These are phyloP conservation scores for Catostomus latipinnis DNA, from an alignment of 2,797 vertebrate species.

Conservation along the genomic window DNA sequence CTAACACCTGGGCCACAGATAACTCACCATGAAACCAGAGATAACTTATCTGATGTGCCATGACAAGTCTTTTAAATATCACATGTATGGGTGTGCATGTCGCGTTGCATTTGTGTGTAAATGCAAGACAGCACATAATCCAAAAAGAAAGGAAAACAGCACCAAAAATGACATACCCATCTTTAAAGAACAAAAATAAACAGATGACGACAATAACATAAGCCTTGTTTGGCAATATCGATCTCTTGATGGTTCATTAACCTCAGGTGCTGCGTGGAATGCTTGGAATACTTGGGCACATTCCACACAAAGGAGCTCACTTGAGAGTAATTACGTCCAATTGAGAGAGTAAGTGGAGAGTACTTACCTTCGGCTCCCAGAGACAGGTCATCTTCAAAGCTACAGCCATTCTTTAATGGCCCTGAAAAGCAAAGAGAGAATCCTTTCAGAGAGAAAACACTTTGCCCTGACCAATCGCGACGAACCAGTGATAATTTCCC, in stretches of 20 bases:
- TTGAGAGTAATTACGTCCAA: constrained; percentile 16
- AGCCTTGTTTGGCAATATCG: background rate
- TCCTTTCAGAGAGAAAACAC: constrained; percentile 23
- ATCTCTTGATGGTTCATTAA: constrained; percentile 14
- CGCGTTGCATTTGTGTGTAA: constrained; percentile 54
- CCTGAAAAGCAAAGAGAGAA: constrained; percentile 62
- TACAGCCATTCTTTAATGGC: constrained; percentile 88
- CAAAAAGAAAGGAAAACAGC: background rate
- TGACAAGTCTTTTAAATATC: constrained; percentile 26
- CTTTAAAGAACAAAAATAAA: background rate
- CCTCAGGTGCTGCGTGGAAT: background rate
- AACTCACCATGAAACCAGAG: constrained; percentile 18
- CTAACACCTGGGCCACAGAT: background rate
- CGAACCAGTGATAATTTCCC: constrained; percentile 12
- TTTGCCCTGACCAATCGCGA: background rate
- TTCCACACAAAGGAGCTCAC: constrained; percentile 2
- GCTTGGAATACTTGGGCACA: background rate
- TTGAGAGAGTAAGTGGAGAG: background rate
- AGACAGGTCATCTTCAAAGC: constrained; percentile 99
- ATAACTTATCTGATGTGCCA: constrained; percentile 17
- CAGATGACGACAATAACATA: background rate
- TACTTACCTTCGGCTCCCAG: constrained; percentile 95
- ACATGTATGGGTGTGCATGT: constrained; percentile 18
- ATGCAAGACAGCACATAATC: constrained; percentile 9
- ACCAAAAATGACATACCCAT: background rate